Conservation (phyloP, 2,797 vertebrate genomes). For the Lagodon rhomboides region DNA sequence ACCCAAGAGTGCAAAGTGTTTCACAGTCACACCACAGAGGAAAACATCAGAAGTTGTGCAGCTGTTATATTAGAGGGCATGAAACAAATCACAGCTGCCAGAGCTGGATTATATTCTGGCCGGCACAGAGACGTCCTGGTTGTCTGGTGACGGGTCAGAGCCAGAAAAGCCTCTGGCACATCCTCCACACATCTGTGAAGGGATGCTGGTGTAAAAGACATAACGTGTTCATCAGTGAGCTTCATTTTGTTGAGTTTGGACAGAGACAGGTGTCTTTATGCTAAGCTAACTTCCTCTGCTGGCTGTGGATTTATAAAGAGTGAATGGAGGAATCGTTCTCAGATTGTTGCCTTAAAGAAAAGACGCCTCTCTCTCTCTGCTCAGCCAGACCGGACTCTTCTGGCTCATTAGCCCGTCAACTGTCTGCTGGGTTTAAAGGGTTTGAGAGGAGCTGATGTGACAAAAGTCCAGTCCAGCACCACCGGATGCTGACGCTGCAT, state of each 20-base stretch:
- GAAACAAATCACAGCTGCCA: not conserved
- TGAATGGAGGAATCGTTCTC: not conserved
- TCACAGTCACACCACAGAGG: too few relatives aligned
- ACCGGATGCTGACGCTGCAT: slow-evolving; percentile 7
- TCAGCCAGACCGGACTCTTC: not conserved
- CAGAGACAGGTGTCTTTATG: not conserved
- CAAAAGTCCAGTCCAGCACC: not conserved
- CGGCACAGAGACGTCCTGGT: not conserved
- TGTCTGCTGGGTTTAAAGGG: not conserved
- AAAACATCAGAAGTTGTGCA: not conserved
- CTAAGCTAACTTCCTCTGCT: not conserved
- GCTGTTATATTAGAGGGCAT: not conserved
- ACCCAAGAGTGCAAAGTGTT: not conserved
- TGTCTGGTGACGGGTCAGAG: slow-evolving; percentile 25
- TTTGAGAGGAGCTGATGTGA: slow-evolving; percentile 1
- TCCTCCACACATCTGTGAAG: not conserved
- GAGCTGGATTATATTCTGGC: not conserved
- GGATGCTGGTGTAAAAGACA: not conserved
- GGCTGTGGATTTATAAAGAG: not conserved
- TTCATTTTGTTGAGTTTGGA: too few relatives aligned
- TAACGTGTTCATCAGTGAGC: not conserved
- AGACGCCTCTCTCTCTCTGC: not conserved
- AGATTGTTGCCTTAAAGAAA: not conserved
- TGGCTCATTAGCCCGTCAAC: slow-evolving; percentile 28
- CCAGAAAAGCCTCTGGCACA: not conserved